phyloP scores from a whole-genome alignment of 2,113 vertebrate genomes.

The Corythoichthys intestinalis region DNA sequence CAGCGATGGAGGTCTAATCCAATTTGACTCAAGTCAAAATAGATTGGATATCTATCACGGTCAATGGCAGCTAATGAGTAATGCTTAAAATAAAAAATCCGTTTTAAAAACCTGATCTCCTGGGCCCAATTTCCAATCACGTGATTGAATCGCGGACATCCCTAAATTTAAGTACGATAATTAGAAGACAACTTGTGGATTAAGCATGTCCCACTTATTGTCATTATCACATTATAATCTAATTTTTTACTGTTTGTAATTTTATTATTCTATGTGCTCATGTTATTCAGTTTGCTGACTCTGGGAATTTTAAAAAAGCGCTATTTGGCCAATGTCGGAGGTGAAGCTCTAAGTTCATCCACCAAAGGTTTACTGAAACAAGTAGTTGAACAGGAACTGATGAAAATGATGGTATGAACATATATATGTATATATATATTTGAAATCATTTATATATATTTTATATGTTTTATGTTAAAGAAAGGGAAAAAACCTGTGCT shows the following conservation, averaged over 20 bases:
- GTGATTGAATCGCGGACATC: too few relatives aligned
- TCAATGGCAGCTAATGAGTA: too few relatives aligned
- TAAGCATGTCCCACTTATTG: background rate
- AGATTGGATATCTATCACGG: too few relatives aligned
- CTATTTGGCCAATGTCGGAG: constrained; percentile 49
- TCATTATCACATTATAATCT: background rate
- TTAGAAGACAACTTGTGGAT: too few relatives aligned
- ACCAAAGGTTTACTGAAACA: constrained; percentile 52
- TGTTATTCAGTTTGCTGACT: constrained; percentile 56
- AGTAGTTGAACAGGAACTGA: constrained; percentile 63
- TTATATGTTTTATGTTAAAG: background rate
- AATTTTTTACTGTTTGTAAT: background rate
- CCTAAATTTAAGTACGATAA: too few relatives aligned
- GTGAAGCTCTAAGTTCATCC: constrained; percentile 51
- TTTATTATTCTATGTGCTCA: background rate
- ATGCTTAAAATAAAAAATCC: too few relatives aligned
- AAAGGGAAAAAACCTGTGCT: background rate
- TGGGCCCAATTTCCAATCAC: too few relatives aligned
- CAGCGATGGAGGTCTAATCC: too few relatives aligned
- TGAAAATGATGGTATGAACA: constrained; percentile 67
- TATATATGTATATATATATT: background rate
- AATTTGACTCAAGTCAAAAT: too few relatives aligned
- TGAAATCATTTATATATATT: background rate
- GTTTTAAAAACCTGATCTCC: too few relatives aligned
- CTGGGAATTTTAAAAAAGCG: constrained; percentile 54